phyloP scores from a whole-genome alignment of 2,888 invertebrate genomes.

The Ferdinandea cuprea region DNA sequence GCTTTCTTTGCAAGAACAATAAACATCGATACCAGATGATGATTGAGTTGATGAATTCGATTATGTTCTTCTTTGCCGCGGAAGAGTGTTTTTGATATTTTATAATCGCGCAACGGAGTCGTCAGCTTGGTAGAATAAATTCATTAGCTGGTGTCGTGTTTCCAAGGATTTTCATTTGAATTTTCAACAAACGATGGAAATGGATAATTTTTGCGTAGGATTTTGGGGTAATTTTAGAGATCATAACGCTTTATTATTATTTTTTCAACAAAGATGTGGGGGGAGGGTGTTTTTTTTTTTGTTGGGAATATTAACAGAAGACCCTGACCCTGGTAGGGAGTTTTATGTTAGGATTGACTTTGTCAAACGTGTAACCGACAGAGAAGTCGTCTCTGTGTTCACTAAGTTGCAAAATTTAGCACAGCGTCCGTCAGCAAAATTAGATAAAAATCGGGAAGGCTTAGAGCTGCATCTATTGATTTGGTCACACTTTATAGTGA shows the following conservation, averaged over 20 bases:
- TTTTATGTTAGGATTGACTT: too few species aligned
- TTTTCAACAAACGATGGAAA: background rate
- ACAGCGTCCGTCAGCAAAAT: too few species aligned
- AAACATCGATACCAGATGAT: constrained; percentile 68
- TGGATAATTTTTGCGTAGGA: constrained; percentile 1
- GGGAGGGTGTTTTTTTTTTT: too few species aligned
- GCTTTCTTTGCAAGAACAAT: constrained; percentile 37
- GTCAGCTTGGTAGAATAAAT: constrained; percentile 27
- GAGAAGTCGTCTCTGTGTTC: too few species aligned
- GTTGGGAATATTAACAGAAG: too few species aligned
- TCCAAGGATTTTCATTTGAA: constrained; percentile 29
- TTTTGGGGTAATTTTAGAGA: constrained; percentile 12
- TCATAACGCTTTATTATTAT: background rate
- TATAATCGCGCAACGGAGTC: constrained; percentile 10
- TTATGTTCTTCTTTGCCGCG: constrained; percentile 27
- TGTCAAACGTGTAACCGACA: too few species aligned
- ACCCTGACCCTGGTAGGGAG: too few species aligned
- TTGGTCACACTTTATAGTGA: too few species aligned
- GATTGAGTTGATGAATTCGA: constrained; percentile 66
- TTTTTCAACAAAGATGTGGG: too few species aligned
- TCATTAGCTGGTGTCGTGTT: constrained; percentile 36
- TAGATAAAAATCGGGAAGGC: too few species aligned
- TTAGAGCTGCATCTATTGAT: too few species aligned
- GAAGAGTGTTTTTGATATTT: constrained; percentile 32
- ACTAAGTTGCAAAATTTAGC: too few species aligned